Evolutionary conservation across 2,888 invertebrate genomes (phyloP), one percentile per base, ranked within the genome.

Genomic region (Folsomia candida): DNA sequence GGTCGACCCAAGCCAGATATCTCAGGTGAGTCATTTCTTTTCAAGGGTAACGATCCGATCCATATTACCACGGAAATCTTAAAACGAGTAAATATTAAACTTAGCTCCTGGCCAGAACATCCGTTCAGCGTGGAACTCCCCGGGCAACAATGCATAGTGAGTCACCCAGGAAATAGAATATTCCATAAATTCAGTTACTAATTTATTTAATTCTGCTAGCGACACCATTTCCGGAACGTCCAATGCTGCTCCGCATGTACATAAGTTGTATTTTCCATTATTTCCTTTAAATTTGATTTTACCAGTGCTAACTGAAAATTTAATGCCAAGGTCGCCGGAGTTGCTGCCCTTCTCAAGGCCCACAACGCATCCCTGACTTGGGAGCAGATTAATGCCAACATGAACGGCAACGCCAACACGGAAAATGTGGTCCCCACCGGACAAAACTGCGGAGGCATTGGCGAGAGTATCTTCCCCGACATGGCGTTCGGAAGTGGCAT

Each of bases 221-320:
- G 51, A 59, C 24, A 51, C 59, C 18, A 22, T 58, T 24, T 67
- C 69, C 20, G 72, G 72, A 51, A 70, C 69, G 1, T 57, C 57
- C 47, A 72, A 69, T 65, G 72, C 72, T 11, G 37, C 51, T 25
- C 72, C 72, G n/a, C n/a, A n/a, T n/a, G n/a, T n/a, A n/a, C n/a
- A n/a, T n/a, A n/a, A n/a, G n/a, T n/a, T n/a, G n/a, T n/a, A n/a
- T n/a, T n/a, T n/a, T n/a, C n/a, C n/a, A n/a, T n/a, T n/a, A n/a
- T n/a, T n/a, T 54, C n/a, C n/a, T n/a, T n/a, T n/a, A n/a, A n/a
- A n/a, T n/a, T n/a, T n/a, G n/a, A n/a, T n/a, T n/a, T n/a, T n/a
- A n/a, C n/a, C n/a, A n/a, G n/a, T n/a, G n/a, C n/a, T n/a, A n/a
- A n/a, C n/a, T n/a, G n/a, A n/a, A n/a, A n/a, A n/a, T n/a, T n/a